Conservation (phyloP, 2,113 vertebrate species). For the Tautogolabrus adspersus region DNA sequence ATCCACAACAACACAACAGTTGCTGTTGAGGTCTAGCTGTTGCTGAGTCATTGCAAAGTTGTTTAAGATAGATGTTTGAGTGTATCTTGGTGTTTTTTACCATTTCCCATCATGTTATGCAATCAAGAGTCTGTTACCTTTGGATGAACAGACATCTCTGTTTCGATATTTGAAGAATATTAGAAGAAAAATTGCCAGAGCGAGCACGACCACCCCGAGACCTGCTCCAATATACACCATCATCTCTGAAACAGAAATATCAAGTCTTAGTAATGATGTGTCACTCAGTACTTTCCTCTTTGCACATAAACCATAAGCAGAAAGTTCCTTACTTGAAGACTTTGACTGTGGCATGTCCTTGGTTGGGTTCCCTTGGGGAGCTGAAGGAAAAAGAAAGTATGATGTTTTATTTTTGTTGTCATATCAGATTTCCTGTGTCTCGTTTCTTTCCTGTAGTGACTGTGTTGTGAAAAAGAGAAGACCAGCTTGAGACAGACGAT, state of each 20-base stretch:
- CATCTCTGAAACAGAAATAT: constrained; percentile 42
- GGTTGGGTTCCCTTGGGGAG: too few relatives aligned
- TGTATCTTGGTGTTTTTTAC: too few relatives aligned
- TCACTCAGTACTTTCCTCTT: not conserved
- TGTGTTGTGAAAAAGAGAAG: not conserved
- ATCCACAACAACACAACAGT: too few relatives aligned
- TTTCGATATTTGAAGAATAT: constrained; percentile 57
- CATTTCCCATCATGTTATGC: too few relatives aligned
- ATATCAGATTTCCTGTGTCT: not conserved
- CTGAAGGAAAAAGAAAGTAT: not conserved
- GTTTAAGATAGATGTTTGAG: too few relatives aligned
- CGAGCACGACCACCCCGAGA: constrained; percentile 36
- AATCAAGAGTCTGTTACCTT: constrained; percentile 32
- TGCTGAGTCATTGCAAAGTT: too few relatives aligned
- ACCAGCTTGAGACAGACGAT: not conserved
- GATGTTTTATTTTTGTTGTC: not conserved
- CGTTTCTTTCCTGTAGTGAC: not conserved
- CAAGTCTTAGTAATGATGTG: not conserved
- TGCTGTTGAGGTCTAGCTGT: too few relatives aligned
- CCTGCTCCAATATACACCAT: constrained; percentile 43
- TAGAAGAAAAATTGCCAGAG: constrained; percentile 27
- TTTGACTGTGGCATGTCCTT: too few relatives aligned
- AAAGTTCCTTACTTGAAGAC: constrained; percentile 19
- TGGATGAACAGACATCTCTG: not conserved
- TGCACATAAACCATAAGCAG: not conserved